Base-by-base conservation (phyloP, 2,113 vertebrate species). In the Erythrolamprus reginae region DNA sequence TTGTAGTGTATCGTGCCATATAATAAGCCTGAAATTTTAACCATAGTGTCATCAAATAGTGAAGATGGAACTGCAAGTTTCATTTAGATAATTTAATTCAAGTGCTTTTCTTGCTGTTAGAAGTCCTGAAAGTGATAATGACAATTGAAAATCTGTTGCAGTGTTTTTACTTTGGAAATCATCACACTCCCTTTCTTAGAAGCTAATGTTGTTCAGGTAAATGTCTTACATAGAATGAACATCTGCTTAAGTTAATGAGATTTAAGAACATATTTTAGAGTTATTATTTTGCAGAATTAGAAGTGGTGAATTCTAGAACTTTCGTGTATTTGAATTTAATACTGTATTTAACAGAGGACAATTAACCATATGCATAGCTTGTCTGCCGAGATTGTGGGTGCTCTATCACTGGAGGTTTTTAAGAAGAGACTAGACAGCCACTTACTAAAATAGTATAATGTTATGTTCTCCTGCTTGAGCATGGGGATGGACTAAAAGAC, bases 21-120 rank as follows among this genome's bases (percentile, higher is more conserved):
- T 93, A 93, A 95, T n/a, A 33, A 95, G 95, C 84, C 90, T 96
- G 96, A 96, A 97, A 97, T 97, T 96, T 94, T 96, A 97, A 96
- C 96, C 95, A 92, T 86, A 91, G 94, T 89, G 95, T 96, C 96
- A 96, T 96, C 91, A 91, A 91, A 96, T 94, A 94, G 95, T 91
- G 1, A 23, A 91, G 94, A 95, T 96, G 95, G 93, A 96, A 96
- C 97, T 96, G 95, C 95, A 97, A 92, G 92, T 95, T 94, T 95
- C 96, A 96, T 96, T 96, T 90, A 93, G 93, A 92, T 93, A 95
- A 95, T 91, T 91, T 87, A 82, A 91, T 93, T 92, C 93, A 96
- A 94, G 92, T 83, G 93, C 88, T 89, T 0, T 56, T 90, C 92
- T 93, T 93, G 58, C 93, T 95, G 92, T 92, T 95, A 45, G 0